These are phyloP conservation scores for Ceyx cyanopectus DNA, from an alignment of 2,113 vertebrate genomes.

Conservation along the genomic window DNA sequence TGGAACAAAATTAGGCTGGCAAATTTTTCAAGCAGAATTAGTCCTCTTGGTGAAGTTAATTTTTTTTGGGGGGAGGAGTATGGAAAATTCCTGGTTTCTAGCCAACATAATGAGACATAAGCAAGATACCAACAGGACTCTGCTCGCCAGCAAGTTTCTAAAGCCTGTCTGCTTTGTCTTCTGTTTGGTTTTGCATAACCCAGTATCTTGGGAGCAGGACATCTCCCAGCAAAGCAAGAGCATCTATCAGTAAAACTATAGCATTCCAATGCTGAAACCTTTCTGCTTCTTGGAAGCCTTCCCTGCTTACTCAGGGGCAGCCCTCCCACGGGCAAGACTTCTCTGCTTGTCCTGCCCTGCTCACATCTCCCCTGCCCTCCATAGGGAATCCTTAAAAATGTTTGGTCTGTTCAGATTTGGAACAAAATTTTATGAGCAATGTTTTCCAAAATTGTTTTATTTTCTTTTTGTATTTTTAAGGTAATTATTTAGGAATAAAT, in stretches of 20 bases:
- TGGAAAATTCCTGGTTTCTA: neutral
- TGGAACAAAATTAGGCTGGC: neutral
- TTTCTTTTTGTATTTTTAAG: neutral
- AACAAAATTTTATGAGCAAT: neutral
- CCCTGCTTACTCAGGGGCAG: neutral
- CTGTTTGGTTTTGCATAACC: neutral
- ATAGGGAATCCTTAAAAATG: neutral
- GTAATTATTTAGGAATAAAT: neutral
- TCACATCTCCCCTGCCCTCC: neutral
- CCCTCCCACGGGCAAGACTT: neutral
- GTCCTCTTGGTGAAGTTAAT: neutral
- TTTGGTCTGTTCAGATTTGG: neutral
- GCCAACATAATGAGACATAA: accelerated
- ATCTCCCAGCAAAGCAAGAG: neutral
- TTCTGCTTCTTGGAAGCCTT: neutral
- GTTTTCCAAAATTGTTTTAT: neutral
- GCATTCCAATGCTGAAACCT: neutral
- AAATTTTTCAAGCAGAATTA: neutral
- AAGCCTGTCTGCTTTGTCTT: neutral
- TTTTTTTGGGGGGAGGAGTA: neutral
- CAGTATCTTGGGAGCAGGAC: neutral
- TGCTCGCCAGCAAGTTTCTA: neutral
- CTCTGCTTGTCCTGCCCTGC: neutral
- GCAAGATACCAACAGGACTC: neutral
- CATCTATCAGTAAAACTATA: neutral